Evolutionary conservation across 2,113 vertebrate genomes (phyloP), one percentile per base, ranked within the genome.

Genomic region (Ploceus nigricollis): DNA sequence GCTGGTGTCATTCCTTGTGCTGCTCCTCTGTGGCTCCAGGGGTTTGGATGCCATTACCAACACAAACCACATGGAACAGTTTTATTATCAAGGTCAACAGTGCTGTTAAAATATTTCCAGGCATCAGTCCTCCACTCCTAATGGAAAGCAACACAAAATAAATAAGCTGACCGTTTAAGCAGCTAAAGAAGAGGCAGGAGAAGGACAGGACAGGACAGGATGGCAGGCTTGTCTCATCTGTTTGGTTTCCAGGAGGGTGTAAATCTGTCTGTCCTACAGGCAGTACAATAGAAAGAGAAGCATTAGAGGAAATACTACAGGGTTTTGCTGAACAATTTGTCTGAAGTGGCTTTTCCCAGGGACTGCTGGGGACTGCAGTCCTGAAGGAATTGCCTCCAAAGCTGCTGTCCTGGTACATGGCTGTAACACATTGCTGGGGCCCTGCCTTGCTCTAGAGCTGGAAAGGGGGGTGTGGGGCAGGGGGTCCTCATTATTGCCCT

Each of bases 41-140:
- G 39, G 45, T 73, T 82, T 57, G 61, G 71, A 57, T 94, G 86
- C 50, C 57, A 48, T 88, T 83, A 86, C n/a, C 61, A 85, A 51
- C 73, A 86, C 1, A 19, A 89, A 79, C 30, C 28, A 33, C 81
- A 82, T 69, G 15, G 53, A 94, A 87, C 77, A 91, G 64, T 93
- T 96, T 95, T 94, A 92, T 96, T 92, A 95, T 65, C 93, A 91
- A 91, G 88, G 92, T 96, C 94, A 97, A 65, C 79, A 77, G 75
- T 54, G 70, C 85, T 75, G 68, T 95, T 88, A 93, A 94, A 96
- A 94, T 44, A 64, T n/a, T 81, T 64, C 68, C 84, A 96, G 58
- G 37, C 91, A 88, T 88, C 89, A 95, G 69, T 88, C 87, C 47
- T 88, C 61, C 48, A 72, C 56, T 66, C 47, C 57, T 91, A 95